phyloP scores from a whole-genome alignment of 2,888 invertebrate species.

The Leptinotarsa haldemani region DNA sequence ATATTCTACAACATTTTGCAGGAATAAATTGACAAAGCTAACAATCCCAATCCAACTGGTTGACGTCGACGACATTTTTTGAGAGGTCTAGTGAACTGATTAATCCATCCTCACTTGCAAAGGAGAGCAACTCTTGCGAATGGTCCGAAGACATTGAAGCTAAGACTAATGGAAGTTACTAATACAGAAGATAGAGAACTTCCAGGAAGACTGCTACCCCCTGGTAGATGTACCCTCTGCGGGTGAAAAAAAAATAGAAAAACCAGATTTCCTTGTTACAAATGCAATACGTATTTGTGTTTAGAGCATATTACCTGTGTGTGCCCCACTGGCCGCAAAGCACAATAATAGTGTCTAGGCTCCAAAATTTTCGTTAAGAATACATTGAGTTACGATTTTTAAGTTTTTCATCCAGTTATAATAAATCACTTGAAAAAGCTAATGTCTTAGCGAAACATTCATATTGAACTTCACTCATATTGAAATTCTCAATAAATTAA shows the following conservation, averaged over 20 bases:
- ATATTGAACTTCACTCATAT: no score
- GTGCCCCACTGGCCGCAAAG: no score
- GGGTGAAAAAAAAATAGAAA: neutral
- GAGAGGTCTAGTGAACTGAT: constrained; percentile 12
- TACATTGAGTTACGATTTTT: no score
- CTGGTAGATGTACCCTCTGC: constrained; percentile 12
- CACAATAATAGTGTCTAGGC: no score
- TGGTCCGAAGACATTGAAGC: constrained; percentile 18
- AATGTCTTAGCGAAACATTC: no score
- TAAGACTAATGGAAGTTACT: constrained; percentile 21
- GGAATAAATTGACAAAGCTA: constrained; percentile 1
- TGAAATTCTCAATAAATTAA: neutral
- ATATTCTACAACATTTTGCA: constrained; percentile 10
- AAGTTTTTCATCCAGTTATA: no score
- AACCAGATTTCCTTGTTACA: no score
- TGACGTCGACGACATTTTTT: constrained; percentile 21
- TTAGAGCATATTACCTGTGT: no score
- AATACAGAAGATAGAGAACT: constrained; percentile 6
- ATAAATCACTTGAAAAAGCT: no score
- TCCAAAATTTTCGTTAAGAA: no score
- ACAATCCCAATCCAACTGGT: neutral
- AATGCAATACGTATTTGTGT: no score
- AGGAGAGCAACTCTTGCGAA: constrained; percentile 26
- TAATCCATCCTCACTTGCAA: constrained; percentile 24
- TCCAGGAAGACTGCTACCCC: constrained; percentile 13